Evolutionary conservation across 1,140 invertebrate genomes (phyloP).

Genomic region (Polyergus mexicanus): DNA sequence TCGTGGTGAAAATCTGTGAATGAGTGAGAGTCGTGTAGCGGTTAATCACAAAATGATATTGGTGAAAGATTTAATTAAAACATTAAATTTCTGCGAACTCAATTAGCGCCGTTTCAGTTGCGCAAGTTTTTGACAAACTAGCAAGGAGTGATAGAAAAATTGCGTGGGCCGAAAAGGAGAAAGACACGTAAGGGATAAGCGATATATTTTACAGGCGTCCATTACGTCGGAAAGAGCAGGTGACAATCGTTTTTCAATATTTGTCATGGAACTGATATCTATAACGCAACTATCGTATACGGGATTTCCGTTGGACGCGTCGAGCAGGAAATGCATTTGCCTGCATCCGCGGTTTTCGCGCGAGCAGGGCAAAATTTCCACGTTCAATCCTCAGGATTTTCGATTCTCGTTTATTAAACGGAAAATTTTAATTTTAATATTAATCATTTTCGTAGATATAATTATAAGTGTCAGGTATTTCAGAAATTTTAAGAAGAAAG

Average conservation of each 20-base stretch:
- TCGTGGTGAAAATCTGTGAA: slow-evolving; percentile 19
- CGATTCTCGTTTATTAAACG: slow-evolving; percentile 25
- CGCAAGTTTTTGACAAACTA: slow-evolving; percentile 25
- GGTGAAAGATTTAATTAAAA: slow-evolving; percentile 26
- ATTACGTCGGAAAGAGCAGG: slow-evolving; percentile 48
- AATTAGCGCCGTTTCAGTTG: slow-evolving; percentile 9
- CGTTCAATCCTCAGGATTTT: not conserved
- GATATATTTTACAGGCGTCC: slow-evolving; percentile 61
- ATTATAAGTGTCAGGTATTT: not conserved
- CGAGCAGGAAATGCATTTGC: slow-evolving; percentile 16
- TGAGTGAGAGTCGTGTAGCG: not conserved
- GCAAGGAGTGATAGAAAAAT: not conserved
- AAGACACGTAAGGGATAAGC: not conserved
- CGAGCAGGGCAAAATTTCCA: slow-evolving; percentile 24
- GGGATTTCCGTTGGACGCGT: slow-evolving; percentile 46
- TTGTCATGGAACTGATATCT: slow-evolving; percentile 37
- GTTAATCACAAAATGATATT: slow-evolving; percentile 30
- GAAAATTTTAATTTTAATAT: slow-evolving; percentile 43
- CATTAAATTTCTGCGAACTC: slow-evolving; percentile 37
- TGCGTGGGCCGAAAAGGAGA: not conserved
- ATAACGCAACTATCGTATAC: not conserved
- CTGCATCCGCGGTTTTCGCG: not conserved
- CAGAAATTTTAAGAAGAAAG: not conserved
- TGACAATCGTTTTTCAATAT: slow-evolving; percentile 62
- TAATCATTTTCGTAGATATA: not conserved